phyloP scores from a whole-genome alignment of 2,113 vertebrate genomes.

The Cavia aperea region DNA sequence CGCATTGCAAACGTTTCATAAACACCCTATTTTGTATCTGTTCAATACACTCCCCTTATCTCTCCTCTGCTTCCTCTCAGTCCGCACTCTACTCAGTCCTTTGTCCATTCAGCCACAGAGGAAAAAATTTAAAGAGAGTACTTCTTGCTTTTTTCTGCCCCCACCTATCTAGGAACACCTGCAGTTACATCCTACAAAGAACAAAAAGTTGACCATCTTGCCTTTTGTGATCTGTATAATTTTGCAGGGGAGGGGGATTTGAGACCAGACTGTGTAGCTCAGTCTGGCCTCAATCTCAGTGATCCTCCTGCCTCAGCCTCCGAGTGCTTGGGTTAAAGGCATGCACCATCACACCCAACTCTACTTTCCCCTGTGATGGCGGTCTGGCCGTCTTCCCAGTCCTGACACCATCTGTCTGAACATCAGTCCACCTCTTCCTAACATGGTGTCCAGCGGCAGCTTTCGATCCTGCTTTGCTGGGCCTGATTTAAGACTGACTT shows the following conservation, averaged over 20 bases:
- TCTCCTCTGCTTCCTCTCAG: not conserved
- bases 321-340: not conserved
- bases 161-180: constrained; percentile 17
- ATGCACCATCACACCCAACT: not conserved
- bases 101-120: not conserved
- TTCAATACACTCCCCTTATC: not conserved
- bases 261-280: not conserved
- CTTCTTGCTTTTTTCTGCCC: not conserved
- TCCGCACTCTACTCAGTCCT: not conserved
- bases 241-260: not conserved
- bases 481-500: not conserved
- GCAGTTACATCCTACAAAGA: not conserved
- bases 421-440: not conserved
- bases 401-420: not conserved
- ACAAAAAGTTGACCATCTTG: not conserved
- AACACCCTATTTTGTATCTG: not conserved
- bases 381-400: not conserved
- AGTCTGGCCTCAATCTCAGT: not conserved
- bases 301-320: not conserved
- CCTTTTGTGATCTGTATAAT: not conserved
- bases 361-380: not conserved
- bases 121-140: not conserved
- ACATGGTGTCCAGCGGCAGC: not conserved
- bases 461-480: not conserved
- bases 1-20: not conserved